Conservation (phyloP, 2,113 vertebrate species). For the Herpetotheres cachinnans region DNA sequence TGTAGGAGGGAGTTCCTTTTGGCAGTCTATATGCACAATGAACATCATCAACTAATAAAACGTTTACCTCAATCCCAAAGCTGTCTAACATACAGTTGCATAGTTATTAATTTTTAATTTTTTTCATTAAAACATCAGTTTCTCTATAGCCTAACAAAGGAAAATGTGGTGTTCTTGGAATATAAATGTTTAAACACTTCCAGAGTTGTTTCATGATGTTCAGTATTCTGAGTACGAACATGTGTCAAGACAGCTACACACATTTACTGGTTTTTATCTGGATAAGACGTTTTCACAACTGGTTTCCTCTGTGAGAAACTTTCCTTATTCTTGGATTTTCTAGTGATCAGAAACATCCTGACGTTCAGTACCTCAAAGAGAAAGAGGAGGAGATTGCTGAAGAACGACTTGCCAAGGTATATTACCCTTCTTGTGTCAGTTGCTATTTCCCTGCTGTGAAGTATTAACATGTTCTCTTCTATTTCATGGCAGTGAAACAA, state of each 20-base stretch:
- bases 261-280: neutral
- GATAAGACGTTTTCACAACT: neutral
- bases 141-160: neutral
- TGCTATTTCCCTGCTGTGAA: neutral
- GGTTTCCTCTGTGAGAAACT: neutral
- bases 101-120: neutral
- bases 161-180: neutral
- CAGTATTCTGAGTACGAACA: neutral
- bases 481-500: neutral
- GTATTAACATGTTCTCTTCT: neutral
- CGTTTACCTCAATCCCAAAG: neutral
- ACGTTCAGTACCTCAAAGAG: slow-evolving; percentile 52
- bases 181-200: neutral
- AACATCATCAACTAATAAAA: neutral
- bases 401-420: slow-evolving; percentile 82
- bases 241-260: neutral
- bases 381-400: slow-evolving; percentile 78
- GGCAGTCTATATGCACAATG: neutral
- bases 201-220: neutral
- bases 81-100: neutral
- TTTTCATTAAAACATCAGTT: neutral
- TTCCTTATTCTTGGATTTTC: neutral
- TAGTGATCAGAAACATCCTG: slow-evolving; percentile 51
- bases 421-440: neutral
- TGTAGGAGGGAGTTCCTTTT: neutral